These are phyloP conservation scores for Germaria angustata DNA, from an alignment of 2,888 invertebrate genomes.

Conservation along the genomic window DNA sequence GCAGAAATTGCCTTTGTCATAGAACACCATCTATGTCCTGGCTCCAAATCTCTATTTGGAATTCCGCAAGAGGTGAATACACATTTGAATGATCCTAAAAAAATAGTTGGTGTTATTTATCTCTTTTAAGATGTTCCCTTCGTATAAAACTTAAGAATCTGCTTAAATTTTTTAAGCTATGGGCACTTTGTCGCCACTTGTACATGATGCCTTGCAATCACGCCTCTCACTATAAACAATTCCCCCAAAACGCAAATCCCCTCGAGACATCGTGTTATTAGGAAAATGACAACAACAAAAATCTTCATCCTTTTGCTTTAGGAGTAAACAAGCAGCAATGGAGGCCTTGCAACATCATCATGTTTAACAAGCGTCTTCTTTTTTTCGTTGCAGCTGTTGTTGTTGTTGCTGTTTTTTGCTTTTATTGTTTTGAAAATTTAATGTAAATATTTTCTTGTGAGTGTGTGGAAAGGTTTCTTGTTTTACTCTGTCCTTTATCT, in stretches of 20 bases:
- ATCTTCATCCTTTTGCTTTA: background rate
- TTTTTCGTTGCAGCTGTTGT: background rate
- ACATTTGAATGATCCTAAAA: background rate
- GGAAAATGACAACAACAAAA: constrained; percentile 19
- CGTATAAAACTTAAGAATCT: background rate
- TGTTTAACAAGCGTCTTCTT: constrained; percentile 1
- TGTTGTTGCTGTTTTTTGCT: constrained; percentile 25
- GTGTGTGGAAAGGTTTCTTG: constrained; percentile 14
- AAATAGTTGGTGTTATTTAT: constrained; percentile 19
- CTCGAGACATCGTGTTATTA: constrained; percentile 38
- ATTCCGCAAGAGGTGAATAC: too few relatives aligned
- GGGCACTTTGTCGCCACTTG: constrained; percentile 45
- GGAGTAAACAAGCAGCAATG: background rate
- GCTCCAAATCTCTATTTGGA: too few relatives aligned
- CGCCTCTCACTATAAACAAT: background rate
- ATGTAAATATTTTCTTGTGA: constrained; percentile 62
- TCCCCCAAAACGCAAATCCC: constrained; percentile 13
- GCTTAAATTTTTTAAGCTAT: constrained; percentile 41
- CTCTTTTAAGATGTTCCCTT: background rate
- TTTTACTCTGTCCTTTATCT: background rate
- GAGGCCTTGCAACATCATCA: constrained; percentile 40
- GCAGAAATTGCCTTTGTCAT: too few relatives aligned
- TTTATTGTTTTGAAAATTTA: too few relatives aligned
- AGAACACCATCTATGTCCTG: too few relatives aligned
- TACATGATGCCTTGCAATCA: constrained; percentile 17